Conservation (phyloP, 2,113 vertebrate genomes). For the Pteronura brasiliensis region DNA sequence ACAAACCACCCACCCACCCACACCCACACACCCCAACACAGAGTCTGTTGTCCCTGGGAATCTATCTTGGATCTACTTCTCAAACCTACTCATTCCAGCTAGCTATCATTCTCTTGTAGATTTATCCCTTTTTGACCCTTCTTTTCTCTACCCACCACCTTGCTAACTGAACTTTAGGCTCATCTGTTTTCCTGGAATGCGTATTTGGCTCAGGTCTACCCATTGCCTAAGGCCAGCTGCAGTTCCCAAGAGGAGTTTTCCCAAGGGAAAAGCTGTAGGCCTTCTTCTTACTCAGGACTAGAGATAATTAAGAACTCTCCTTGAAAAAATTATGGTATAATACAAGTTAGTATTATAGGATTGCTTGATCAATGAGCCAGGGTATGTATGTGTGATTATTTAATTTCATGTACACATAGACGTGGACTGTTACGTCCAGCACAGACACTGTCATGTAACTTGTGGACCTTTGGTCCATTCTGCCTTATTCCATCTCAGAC, state of each 20-base stretch:
- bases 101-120: neutral
- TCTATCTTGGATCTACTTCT: neutral
- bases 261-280: neutral
- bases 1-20: neutral
- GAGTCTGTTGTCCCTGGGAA: neutral
- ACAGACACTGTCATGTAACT: neutral
- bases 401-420: neutral
- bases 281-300: neutral
- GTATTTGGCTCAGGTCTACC: neutral
- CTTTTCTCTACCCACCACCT: neutral
- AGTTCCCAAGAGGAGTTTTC: neutral
- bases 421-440: neutral
- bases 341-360: neutral
- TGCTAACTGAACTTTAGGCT: neutral
- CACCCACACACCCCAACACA: neutral
- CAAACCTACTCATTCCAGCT: constrained; percentile 23
- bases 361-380: neutral
- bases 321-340: neutral
- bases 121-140: neutral
- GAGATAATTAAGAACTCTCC: neutral
- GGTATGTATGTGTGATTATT: neutral
- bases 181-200: neutral
- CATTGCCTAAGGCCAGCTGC: neutral
- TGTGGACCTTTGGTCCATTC: neutral
- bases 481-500: neutral